Evolutionary conservation across 2,113 vertebrate genomes (phyloP).

Genomic region (Maccullochella peelii): DNA sequence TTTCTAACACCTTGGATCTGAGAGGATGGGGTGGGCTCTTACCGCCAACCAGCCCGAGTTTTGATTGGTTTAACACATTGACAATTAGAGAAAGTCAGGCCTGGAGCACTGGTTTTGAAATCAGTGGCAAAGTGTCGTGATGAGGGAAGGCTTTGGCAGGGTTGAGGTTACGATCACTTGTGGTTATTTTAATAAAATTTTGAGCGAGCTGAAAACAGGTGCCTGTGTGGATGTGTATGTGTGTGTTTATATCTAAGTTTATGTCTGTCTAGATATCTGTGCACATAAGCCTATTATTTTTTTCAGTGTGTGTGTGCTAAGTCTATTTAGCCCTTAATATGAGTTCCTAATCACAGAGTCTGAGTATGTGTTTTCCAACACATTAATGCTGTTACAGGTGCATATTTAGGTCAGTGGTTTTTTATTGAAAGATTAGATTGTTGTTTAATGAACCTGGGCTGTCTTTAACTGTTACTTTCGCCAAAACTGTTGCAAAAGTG

Average conservation of each 20-base stretch:
- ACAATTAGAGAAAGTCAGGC: slow-evolving; percentile 39
- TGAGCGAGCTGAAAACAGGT: slow-evolving; percentile 57
- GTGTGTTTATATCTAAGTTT: not conserved
- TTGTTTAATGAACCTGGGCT: not conserved
- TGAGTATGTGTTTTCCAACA: slow-evolving; percentile 10
- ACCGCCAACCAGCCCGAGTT: slow-evolving; percentile 27
- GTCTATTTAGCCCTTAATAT: not conserved
- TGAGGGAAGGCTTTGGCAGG: slow-evolving; percentile 49
- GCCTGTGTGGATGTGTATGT: slow-evolving; percentile 22
- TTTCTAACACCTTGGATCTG: slow-evolving; percentile 71
- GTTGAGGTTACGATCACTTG: slow-evolving; percentile 14
- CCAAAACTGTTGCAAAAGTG: not conserved
- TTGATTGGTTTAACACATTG: slow-evolving; percentile 70
- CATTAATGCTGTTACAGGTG: not conserved
- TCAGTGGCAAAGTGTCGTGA: slow-evolving; percentile 32
- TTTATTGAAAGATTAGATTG: slow-evolving; percentile 1
- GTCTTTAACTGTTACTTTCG: not conserved
- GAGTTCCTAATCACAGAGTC: not conserved
- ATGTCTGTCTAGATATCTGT: slow-evolving; percentile 18
- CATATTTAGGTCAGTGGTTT: not conserved
- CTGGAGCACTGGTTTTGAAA: slow-evolving; percentile 66
- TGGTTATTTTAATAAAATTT: slow-evolving; percentile 42
- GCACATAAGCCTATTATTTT: not conserved
- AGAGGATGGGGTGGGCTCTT: slow-evolving; percentile 45
- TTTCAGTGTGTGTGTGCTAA: not conserved